phyloP scores from a whole-genome alignment of 2,113 vertebrate genomes.

The Syrmaticus mikado region DNA sequence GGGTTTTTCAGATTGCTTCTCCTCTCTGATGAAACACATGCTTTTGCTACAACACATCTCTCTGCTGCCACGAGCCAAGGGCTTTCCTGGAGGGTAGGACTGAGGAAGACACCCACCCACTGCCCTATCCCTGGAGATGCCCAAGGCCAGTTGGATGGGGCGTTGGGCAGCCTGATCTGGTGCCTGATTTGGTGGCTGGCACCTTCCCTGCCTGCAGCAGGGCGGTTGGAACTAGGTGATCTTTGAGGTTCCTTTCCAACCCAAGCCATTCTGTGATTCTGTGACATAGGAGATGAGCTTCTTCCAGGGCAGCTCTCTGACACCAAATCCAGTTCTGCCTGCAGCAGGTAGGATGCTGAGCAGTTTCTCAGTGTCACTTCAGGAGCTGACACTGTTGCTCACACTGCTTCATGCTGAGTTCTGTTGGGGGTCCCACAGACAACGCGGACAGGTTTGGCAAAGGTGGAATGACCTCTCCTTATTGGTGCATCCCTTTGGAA shows the following conservation, averaged over 20 bases:
- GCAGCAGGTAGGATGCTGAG: not conserved
- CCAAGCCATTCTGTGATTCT: too few relatives aligned
- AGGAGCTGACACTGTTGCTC: not conserved
- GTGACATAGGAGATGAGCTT: not conserved
- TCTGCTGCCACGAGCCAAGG: fast-evolving
- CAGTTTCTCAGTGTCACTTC: not conserved
- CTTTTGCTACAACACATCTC: not conserved
- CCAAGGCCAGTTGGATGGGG: too few relatives aligned
- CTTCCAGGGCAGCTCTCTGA: not conserved
- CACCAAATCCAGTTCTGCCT: not conserved
- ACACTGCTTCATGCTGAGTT: not conserved
- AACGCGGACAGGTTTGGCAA: not conserved
- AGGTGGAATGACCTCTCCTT: fast-evolving
- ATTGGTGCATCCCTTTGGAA: not conserved
- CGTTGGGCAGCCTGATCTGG: too few relatives aligned
- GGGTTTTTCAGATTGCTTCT: not conserved
- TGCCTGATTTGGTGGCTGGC: too few relatives aligned
- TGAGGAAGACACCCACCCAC: too few relatives aligned
- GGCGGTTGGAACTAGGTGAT: too few relatives aligned
- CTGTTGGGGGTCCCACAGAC: not conserved
- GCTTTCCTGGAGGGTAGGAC: not conserved
- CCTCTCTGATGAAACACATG: not conserved
- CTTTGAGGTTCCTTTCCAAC: too few relatives aligned
- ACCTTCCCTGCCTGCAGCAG: too few relatives aligned
- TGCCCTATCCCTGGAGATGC: too few relatives aligned